A percentile compares a stretch with the other conserved stretches of the same genome.
phyloP scores from a whole-genome alignment of 2,797 vertebrate genomes.

The Cheirogaleus major region DNA sequence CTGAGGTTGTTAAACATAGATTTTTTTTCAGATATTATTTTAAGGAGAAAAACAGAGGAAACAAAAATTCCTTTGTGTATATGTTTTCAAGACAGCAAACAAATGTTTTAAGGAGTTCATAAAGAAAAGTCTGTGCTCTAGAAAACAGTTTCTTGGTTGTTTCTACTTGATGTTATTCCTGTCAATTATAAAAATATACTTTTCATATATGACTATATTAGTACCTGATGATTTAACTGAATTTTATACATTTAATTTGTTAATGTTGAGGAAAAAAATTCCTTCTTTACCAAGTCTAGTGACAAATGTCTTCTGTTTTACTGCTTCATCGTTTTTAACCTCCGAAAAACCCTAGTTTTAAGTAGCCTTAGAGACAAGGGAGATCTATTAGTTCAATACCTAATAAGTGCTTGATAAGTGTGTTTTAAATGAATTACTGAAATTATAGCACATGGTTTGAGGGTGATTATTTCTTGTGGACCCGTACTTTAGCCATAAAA shows the following conservation, averaged over 20 bases:
- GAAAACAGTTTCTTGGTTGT: neutral
- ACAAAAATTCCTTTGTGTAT: neutral
- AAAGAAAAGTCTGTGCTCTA: neutral
- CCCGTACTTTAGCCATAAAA: neutral
- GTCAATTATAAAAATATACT: neutral
- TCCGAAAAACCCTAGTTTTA: neutral
- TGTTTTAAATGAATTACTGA: neutral
- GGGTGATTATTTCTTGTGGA: neutral
- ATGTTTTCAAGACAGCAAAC: neutral
- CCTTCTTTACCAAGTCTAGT: neutral
- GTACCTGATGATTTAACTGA: neutral
- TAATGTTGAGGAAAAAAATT: neutral
- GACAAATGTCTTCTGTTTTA: neutral
- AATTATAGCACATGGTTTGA: neutral
- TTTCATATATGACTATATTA: neutral
- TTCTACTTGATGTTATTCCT: neutral
- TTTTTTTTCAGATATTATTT: slow-evolving; percentile 20
- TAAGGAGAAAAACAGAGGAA: neutral
- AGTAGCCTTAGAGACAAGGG: neutral
- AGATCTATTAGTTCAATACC: neutral
- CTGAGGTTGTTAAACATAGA: neutral
- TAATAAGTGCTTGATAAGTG: neutral
- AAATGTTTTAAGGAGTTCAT: neutral
- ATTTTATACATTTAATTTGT: neutral
- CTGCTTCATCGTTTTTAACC: neutral